Base-by-base conservation (phyloP, 2,113 vertebrate species). In the Ochotona princeps region DNA sequence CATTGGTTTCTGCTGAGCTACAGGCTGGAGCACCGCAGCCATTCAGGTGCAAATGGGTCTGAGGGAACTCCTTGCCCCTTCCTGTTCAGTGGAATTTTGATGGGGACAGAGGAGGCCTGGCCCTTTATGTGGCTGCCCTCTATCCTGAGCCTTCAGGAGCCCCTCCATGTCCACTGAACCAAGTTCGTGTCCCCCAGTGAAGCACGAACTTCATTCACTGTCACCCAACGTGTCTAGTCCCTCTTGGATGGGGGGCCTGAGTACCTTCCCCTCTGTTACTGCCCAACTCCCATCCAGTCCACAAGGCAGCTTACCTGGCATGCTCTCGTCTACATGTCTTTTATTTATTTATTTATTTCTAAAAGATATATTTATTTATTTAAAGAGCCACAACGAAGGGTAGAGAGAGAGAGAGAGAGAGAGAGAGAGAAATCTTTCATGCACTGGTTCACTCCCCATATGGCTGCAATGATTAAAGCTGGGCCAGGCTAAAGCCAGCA, bases 51-150 rank as follows among this genome's bases (percentile, higher is more conserved):
- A 23, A 35, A 25, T 11, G 30, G 7, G 32, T n/a, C 70, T 78
- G 11, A n/a, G n/a, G 11, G 5, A 1, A 28, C 7, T 20, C 2
- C 2, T 44, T 8, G 30, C 38, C 1, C 18, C 38, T 44, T 44
- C 38, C 17, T 14, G 5, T 18, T 54, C 14, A 66, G 23, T 15
- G 20, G n/a, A 30, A 60, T 23, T 57, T 76, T 78, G 44, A 1
- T 66, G 54, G 54, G 23, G 32, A 13, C 26, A 35, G 47, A 49
- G 30, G 2, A 70, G 79, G 20, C 28, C 12, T 28, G 2, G 28
- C 17, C 8, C 67, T 49, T 13, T 30, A 49, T 5, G 0, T 1
- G 26, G 32, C 1, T 0, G 44, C 51, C 66, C 61, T 63, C 30
- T 51, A 35, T 66, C 69, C 74, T 51, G 89, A 85, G 26, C 26